Percentiles rank a stretch among this genome's conserved stretches.
Conservation (phyloP, 2,797 vertebrate species). For the Gymnocypris eckloni region DNA sequence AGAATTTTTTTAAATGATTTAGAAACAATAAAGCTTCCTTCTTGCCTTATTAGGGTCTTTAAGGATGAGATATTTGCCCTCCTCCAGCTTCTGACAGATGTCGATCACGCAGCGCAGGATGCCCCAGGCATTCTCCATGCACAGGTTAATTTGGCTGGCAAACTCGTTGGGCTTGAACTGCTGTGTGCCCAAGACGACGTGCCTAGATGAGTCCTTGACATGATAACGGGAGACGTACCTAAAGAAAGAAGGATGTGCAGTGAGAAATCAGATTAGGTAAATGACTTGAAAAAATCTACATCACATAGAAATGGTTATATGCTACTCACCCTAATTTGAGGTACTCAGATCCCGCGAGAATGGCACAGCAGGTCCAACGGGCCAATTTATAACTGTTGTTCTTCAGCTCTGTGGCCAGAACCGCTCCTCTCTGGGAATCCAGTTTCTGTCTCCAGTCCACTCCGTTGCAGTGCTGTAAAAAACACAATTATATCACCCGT, state of each 20-base stretch:
- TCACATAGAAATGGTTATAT: not conserved
- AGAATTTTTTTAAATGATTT: not conserved
- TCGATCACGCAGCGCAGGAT: conserved; percentile 97
- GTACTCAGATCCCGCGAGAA: conserved; percentile 95
- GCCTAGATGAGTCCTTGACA: conserved; percentile 93
- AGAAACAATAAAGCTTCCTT: not conserved
- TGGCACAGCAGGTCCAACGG: conserved; percentile 95
- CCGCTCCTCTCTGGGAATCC: conserved; percentile 96
- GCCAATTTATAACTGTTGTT: conserved; percentile 99
- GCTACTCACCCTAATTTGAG: conserved; percentile 84
- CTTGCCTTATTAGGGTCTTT: conserved; percentile 98
- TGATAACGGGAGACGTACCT: conserved; percentile 98
- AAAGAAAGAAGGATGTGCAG: not conserved
- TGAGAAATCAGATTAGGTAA: not conserved
- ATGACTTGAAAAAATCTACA: not conserved
- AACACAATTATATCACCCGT: not conserved
- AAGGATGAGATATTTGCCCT: conserved; percentile 99
- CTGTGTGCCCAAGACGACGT: conserved; percentile 95
- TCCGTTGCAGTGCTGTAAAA: conserved; percentile 90
- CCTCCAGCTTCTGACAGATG: conserved; percentile 98
- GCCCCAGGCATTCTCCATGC: conserved; percentile 98
- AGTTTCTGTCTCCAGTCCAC: conserved; percentile 99
- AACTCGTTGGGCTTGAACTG: conserved; percentile 99
- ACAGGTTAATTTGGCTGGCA: conserved; percentile 99
- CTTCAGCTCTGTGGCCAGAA: conserved; percentile 97